Evolutionary conservation across 2,113 vertebrate species (phyloP), one percentile per base, ranked within the genome.

Genomic region (Martes martes): DNA sequence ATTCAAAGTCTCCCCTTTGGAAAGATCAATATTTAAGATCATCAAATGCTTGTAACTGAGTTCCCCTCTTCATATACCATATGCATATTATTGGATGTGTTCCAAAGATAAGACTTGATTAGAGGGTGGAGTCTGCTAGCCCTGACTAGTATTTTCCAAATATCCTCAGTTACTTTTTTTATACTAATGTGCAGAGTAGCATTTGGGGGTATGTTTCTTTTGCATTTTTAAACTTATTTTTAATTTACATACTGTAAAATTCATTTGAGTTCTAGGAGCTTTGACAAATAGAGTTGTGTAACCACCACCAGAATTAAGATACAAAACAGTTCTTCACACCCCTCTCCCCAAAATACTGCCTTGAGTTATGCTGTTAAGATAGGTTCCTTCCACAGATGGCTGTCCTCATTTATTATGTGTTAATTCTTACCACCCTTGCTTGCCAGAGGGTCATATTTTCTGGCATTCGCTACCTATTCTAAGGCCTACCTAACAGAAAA

Each of bases 291-390:
- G 16, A 89, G 14, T 73, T 91, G 19, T 65, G 4, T 86, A 78
- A 89, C 39, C 11, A 96, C 47, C 73, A 71, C 47, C 42, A 80
- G 26, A 79, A 61, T 63, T 23, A 96, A 85, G 47, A 79, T n/a
- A 69, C 10, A 86, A 89, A 92, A 65, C 7, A 87, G 45, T 82
- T 84, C 28, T 80, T 81, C 19, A 57, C 18, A 11, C 3, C 2
- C 10, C 7, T 23, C 4, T 1, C 26, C 28, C n/a, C 23, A 65
- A 91, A 86, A 61, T 73, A 67, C 7, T 52, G 3, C 33, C 76
- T 89, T n/a, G 52, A 86, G 21, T 94, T 95, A 94, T 16, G 78
- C 26, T 97, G 95, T 92, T 26, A 67, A 71, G 94, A 91, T 59
- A 79, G 55, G 6, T 52, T 91, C 47, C 28, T 93, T 91, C 63